A percentile compares a stretch with the other conserved stretches of the same genome.
Conservation (phyloP, 2,888 invertebrate genomes). For the Dichetophora obliterata region DNA sequence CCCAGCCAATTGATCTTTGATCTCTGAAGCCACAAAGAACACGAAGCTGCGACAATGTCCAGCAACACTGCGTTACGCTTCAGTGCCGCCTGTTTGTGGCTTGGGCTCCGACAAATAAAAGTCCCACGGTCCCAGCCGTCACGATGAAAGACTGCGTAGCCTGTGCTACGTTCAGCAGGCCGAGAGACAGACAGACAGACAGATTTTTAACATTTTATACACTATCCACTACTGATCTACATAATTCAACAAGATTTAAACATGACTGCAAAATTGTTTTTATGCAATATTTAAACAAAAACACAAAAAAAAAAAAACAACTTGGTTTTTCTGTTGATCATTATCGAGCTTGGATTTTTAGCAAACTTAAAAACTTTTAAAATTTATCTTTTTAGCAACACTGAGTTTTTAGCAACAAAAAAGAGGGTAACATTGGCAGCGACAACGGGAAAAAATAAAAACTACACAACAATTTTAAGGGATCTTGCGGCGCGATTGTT, state of each 20-base stretch:
- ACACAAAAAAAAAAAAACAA: too few species aligned
- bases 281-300: neutral
- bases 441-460: too few species aligned
- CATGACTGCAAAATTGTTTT: neutral
- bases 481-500: conserved; percentile 11
- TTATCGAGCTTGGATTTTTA: neutral
- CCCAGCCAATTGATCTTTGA: too few species aligned
- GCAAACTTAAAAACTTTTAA: neutral
- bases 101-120: too few species aligned
- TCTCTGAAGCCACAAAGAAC: too few species aligned
- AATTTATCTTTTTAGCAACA: neutral
- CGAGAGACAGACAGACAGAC: too few species aligned
- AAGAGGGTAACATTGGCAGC: neutral
- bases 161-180: too few species aligned
- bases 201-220: neutral
- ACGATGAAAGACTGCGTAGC: too few species aligned
- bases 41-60: too few species aligned
- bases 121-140: too few species aligned
- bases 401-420: neutral
- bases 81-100: too few species aligned
- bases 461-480: neutral
- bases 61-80: too few species aligned
- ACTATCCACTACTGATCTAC: conserved; percentile 15
- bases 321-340: neutral
- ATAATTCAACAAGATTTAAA: conserved; percentile 14